Base-by-base conservation (phyloP, 2,888 invertebrate species). In the Stenotaenia linearis region DNA sequence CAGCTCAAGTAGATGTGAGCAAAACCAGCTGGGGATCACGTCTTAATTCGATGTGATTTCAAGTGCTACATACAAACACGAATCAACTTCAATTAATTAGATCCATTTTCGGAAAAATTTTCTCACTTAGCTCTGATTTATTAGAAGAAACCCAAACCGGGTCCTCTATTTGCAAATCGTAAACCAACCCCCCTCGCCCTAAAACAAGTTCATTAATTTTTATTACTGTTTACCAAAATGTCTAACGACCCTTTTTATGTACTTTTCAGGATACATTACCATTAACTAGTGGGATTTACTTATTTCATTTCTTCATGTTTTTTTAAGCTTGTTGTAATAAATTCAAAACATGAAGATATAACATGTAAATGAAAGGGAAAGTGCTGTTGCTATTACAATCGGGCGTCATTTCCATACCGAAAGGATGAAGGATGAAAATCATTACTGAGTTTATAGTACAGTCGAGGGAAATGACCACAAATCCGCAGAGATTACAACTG, bases 151-250 rank as follows among this genome's bases (percentile, higher is more conserved):
- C 15, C n/a, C 4, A 45, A 45, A n/a, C 12, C 45, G n/a, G 15
- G 15, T 45, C 25, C 61, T 61, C 61, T 61, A 25, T 61, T 61
- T 61, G 61, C 25, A 61, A 61, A 23, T 61, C 28, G 61, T 61
- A 61, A 61, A 61, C 61, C 45, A 18, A 7, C 15, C 21, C 23
- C 25, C 61, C 28, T 25, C 23, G 3, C 25, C 28, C 61, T 61
- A 25, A 45, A 61, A 61, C 61, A 61, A 61, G 61, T 61, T 61
- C 61, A 25, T 61, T 61, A 61, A 61, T 25, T 61, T 61, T 61
- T 61, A 61, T 28, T 25, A 61, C 4, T 61, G 61, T 61, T 61
- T 86, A 86, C 18, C 45, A 82, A 80, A 77, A 83, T 81, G 12
- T 80, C 81, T 0, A 81, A 81, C 45, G 25, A 75, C n/a, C 81